Evolutionary conservation across 2,888 invertebrate genomes (phyloP).

Genomic region (Mythimna loreyi): DNA sequence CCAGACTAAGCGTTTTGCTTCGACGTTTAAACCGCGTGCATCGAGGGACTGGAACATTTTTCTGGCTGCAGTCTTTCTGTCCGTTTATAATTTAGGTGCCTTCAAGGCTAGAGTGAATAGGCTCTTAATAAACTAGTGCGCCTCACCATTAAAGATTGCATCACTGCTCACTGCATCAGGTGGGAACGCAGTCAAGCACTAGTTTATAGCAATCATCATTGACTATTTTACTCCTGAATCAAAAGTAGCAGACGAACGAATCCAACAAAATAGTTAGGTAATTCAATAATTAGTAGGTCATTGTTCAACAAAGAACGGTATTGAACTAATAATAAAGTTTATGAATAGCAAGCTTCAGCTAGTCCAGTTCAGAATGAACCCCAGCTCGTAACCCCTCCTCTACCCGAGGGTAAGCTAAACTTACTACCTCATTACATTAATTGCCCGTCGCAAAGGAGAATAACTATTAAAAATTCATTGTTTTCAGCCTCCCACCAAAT

Average conservation of each 20-base stretch:
- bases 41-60: too few species aligned
- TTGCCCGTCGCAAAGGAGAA: slow-evolving; percentile 82
- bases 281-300: slow-evolving; percentile 31
- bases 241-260: not conserved
- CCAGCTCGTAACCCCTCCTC: slow-evolving; percentile 68
- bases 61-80: too few species aligned
- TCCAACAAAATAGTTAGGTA: slow-evolving; percentile 5
- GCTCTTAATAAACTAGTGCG: too few species aligned
- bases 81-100: too few species aligned
- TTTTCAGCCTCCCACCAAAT: slow-evolving; percentile 79
- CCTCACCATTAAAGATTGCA: too few species aligned
- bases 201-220: too few species aligned
- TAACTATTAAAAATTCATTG: slow-evolving; percentile 88
- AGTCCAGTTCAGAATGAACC: slow-evolving; percentile 75
- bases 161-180: too few species aligned
- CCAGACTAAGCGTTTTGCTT: too few species aligned
- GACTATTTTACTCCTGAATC: too few species aligned
- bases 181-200: too few species aligned
- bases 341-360: slow-evolving; percentile 62
- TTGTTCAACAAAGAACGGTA: slow-evolving; percentile 36
- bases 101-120: too few species aligned
- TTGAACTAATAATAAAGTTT: slow-evolving; percentile 54
- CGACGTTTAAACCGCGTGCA: too few species aligned
- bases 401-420: slow-evolving; percentile 73
- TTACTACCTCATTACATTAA: slow-evolving; percentile 86